Base-by-base conservation (phyloP, 2,888 invertebrate species). In the Pseudococcus viburni region DNA sequence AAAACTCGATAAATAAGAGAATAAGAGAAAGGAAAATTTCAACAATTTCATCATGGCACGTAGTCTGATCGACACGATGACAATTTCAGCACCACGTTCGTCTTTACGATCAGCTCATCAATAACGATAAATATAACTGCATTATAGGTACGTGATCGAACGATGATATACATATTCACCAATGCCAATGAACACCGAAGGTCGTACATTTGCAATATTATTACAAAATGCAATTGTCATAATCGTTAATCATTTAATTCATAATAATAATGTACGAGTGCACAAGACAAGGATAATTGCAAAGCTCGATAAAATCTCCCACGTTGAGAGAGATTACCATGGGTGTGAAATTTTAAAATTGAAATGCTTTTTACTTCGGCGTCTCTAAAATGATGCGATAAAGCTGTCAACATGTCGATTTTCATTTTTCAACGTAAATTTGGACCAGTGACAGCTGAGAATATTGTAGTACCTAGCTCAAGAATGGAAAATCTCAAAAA, bases 111-210 rank as follows among this genome's bases (percentile, higher is more conserved):
- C 64, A 9, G 7, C 22, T 64, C 59, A 59, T 64, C 64, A 64
- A 59, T 19, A 64, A 64, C 64, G 64, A 19, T 64, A 64, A 64
- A 73, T 73, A 17, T 73, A 73, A 33, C 73, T 73, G 33, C 73
- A 73, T 12, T 73, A 15, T 26, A 17, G 8, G 73, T 17, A 73
- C 33, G 73, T 17, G 73, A 33, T 73, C 73, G 19, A 73, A 73
- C 33, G 73, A 73, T 73, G 33, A 73, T 73, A 33, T n/a, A 55
- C n/a, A n/a, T 73, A 33, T 73, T 73, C 15, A 73, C 33, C 73
- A 73, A 73, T 73, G 73, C 73, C 73, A 33, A 73, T 73, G 33
- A 73, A 7, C 33, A 73, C 33, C 73, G 73, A 73, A 73, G 73
- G 73, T 73, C 73, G 33, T 73, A 9, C 19, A 33, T 73, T 73